Base-by-base conservation (phyloP, 2,888 invertebrate species). In the Cheilosia variabilis region DNA sequence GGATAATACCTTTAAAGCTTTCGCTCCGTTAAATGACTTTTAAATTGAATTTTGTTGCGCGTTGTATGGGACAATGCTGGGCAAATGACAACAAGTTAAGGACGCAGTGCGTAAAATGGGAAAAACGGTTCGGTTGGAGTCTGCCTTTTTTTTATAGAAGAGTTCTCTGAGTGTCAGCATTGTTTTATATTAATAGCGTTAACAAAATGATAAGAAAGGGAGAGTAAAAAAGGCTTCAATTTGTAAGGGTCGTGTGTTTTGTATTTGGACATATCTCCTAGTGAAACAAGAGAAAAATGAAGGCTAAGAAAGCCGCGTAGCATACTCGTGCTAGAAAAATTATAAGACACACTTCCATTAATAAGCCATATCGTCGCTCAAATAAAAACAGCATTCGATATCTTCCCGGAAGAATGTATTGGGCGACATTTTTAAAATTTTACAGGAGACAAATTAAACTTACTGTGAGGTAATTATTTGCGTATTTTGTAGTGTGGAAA, bases 1-100 rank as follows among this genome's bases (percentile, higher is more conserved):
- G 87, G 88, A 79, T 88, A 88, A 88, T 88, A 87, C 82, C 87
- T 87, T 88, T 88, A 88, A 88, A 88, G 86, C 87, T 87, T 87
- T 88, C 87, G 87, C 87, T 88, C 77, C 84, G 87, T 87, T 88
- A 88, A 88, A 88, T 88, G 88, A 88, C 88, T 88, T 88, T 88
- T 88, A 88, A 88, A 88, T 88, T 88, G 88, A 88, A 88, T 88
- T 88, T 87, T 31, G 57, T 73, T 37, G 10, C 66, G 87, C 84
- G 76, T 72, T 81, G 66, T 77, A 50, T 75, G 65, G 68, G 68
- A 72, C 71, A 78, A 47, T 53, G 65, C 24, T 71, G 53, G 43
- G 27, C 63, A 10, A 27, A 45, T 13, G 43, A 63, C 15, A 50
- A 31, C 24, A 45, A n/a, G 37, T 13, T 7, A 62, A 63, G 22